Conservation (phyloP, 2,113 vertebrate species). For the Laticauda laticaudata region DNA sequence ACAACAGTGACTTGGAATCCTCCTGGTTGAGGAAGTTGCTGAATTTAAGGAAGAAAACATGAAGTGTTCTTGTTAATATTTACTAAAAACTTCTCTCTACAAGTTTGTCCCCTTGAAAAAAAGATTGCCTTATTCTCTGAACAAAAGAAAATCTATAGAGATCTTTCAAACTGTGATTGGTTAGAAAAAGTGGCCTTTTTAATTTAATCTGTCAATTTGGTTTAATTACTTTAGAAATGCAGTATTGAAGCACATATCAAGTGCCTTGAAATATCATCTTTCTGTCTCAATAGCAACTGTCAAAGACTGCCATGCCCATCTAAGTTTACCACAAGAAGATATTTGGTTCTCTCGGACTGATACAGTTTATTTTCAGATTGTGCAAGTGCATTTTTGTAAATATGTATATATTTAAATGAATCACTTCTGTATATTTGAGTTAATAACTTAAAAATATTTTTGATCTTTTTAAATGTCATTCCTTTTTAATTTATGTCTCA, state of each 20-base stretch:
- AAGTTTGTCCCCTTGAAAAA: slow-evolving; percentile 41
- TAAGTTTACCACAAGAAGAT: slow-evolving; percentile 75
- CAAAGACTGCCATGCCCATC: slow-evolving; percentile 74
- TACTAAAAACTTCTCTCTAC: slow-evolving; percentile 71
- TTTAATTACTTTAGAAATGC: slow-evolving; percentile 69
- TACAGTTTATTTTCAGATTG: slow-evolving; percentile 70
- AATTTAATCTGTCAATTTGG: slow-evolving; percentile 63
- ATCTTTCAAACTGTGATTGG: slow-evolving; percentile 76
- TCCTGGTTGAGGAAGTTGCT: slow-evolving; percentile 68
- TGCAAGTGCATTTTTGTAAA: slow-evolving; percentile 81
- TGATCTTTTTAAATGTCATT: slow-evolving; percentile 80
- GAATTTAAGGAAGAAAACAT: slow-evolving; percentile 35
- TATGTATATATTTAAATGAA: slow-evolving; percentile 95
- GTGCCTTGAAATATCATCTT: slow-evolving; percentile 88
- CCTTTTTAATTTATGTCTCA: slow-evolving; percentile 81
- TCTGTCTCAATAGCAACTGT: slow-evolving; percentile 74
- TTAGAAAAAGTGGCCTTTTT: slow-evolving; percentile 85
- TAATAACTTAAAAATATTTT: slow-evolving; percentile 88
- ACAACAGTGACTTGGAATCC: slow-evolving; percentile 72
- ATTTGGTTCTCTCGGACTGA: slow-evolving; percentile 59
- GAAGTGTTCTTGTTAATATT: slow-evolving; percentile 60
- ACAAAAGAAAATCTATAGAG: slow-evolving; percentile 56
- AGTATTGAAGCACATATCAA: slow-evolving; percentile 88
- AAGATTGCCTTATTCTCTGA: slow-evolving; percentile 43
- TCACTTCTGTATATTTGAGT: slow-evolving; percentile 97